phyloP scores from a whole-genome alignment of 2,888 invertebrate species.

The Cancer borealis region DNA sequence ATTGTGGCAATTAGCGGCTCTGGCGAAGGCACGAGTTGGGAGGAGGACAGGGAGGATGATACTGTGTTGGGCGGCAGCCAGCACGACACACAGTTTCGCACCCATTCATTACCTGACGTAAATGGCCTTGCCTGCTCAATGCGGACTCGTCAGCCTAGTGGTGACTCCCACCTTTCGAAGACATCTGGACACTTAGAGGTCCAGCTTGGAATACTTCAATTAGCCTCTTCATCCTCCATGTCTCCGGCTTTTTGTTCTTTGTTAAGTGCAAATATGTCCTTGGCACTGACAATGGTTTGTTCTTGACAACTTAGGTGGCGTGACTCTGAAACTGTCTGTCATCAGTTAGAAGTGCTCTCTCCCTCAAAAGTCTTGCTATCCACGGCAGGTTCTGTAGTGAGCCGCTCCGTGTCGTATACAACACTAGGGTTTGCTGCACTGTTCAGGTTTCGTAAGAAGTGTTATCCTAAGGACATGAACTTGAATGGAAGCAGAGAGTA shows the following conservation, averaged over 20 bases:
- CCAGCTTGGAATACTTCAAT: neutral
- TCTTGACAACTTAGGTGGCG: neutral
- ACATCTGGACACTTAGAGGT: neutral
- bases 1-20: neutral
- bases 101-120: slow-evolving; percentile 30
- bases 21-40: neutral
- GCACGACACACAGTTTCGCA: neutral
- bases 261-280: neutral
- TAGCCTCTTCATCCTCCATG: neutral
- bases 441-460: neutral
- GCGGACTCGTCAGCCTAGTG: neutral
- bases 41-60: neutral
- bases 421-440: neutral
- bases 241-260: neutral
- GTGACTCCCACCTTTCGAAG: neutral
- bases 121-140: neutral
- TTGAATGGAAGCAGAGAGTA: neutral
- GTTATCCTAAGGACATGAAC: neutral
- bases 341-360: neutral
- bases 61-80: neutral
- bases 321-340: neutral
- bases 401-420: neutral
- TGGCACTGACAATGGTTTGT: neutral
- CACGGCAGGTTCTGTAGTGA: neutral
- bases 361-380: neutral